Conservation (phyloP, 2,797 vertebrate species). For the Sebastes minor region DNA sequence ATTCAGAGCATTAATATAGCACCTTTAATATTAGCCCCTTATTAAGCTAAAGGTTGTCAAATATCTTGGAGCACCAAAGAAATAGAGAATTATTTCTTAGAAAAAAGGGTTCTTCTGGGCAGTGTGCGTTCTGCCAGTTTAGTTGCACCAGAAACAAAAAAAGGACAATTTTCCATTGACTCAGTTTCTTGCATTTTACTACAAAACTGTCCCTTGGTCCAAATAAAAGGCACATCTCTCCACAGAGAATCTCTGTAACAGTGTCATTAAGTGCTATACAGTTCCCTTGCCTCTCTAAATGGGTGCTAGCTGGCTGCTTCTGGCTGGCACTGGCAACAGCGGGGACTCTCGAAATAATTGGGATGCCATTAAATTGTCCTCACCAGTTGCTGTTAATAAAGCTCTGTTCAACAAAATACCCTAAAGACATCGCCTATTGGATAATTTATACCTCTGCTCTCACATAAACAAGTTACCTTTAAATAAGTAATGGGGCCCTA, state of each 20-base stretch:
- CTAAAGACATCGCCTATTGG: constrained; percentile 69
- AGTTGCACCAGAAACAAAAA: constrained; percentile 20
- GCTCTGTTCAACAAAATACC: constrained; percentile 69
- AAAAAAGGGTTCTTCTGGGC: not conserved
- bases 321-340: constrained; percentile 56
- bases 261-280: constrained; percentile 65
- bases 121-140: not conserved
- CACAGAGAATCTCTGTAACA: constrained; percentile 62
- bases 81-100: not conserved
- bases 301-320: constrained; percentile 57
- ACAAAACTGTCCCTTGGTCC: constrained; percentile 63
- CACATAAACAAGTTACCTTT: constrained; percentile 80
- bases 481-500: constrained; percentile 78
- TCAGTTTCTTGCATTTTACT: constrained; percentile 46
- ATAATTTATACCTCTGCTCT: constrained; percentile 76
- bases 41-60: not conserved
- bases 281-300: constrained; percentile 65
- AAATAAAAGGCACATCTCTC: constrained; percentile 68
- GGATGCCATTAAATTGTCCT: constrained; percentile 70
- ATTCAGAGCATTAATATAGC: too few relatives aligned
- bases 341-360: constrained; percentile 74
- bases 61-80: not conserved
- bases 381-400: constrained; percentile 75
- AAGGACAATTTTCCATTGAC: constrained; percentile 17
- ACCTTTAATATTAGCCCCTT: not conserved